Base-by-base conservation (phyloP, 2,888 invertebrate species). In the Myathropa florea region DNA sequence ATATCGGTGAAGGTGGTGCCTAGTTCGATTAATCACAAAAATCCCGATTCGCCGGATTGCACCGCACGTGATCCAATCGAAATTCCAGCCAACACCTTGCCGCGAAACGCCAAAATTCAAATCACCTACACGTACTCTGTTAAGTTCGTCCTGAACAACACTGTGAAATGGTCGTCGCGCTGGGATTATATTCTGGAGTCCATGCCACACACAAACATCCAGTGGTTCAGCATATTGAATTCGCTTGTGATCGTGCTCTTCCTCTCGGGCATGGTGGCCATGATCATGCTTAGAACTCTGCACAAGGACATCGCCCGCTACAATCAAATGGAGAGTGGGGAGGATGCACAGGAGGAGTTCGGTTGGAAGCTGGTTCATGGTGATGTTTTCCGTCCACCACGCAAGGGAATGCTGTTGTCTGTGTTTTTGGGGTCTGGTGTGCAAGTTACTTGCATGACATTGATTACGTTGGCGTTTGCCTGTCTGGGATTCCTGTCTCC, bases 171-270 rank as follows among this genome's bases (percentile, higher is more conserved):
- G 99, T 98, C 98, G 0, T 99, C 98, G 0, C 95, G 99, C 90
- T 99, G 99, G 99, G 99, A 99, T 93, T 99, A 99, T 92, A 99
- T 99, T 88, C 93, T 99, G 81, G 98, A 99, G 93, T 98, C 99
- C 0, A 98, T 98, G 97, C 98, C 98, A 0, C 98, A 99, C 92
- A 97, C 99, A 0, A 99, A 99, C 92, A 99, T 99, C 90, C 99
- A 99, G 92, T 99, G 99, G 99, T 99, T 99, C 93, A 98, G 98
- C 88, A 99, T 99, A 90, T 94, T 99, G 86, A 99, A 99, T 93
- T 99, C 99, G 0, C 94, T 99, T 89, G 98, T 99, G 77, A 99
- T 99, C 90, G 98, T 98, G 2, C 93, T 98, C 36, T 99, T 99
- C 93, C 94, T 99, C 23, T 98, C 98, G 89, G 99, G 99, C 89